A percentile compares a stretch with the other conserved stretches of the same genome.
Conservation (phyloP, 1,140 invertebrate genomes). For the Parapsyche elsis region DNA sequence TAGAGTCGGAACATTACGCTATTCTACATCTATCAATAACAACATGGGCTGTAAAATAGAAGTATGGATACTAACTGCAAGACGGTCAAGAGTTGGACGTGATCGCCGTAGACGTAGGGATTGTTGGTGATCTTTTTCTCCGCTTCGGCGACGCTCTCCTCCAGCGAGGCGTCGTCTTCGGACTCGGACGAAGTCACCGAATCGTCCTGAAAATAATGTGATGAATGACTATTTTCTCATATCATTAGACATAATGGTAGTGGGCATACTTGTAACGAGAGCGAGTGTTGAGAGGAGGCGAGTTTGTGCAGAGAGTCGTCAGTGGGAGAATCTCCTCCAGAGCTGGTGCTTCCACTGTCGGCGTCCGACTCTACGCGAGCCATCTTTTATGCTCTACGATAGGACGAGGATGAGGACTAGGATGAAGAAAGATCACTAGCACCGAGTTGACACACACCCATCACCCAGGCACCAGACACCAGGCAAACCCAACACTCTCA, state of each 20-base stretch:
- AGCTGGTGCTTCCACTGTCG: not conserved
- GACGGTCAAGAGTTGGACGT: conserved; percentile 41
- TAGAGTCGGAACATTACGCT: no score
- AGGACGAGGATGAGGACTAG: no score
- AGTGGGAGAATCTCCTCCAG: not conserved
- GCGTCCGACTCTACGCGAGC: conserved; percentile 34
- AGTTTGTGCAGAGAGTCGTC: not conserved
- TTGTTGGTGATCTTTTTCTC: conserved; percentile 51
- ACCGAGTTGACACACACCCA: no score
- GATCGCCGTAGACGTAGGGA: conserved; percentile 51
- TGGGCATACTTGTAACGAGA: no score
- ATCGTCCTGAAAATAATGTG: conserved; percentile 50
- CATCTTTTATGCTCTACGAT: not conserved
- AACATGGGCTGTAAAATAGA: no score
- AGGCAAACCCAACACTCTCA: no score
- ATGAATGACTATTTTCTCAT: no score
- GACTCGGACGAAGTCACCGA: conserved; percentile 27
- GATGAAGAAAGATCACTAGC: no score
- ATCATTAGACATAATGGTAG: no score
- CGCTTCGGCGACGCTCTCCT: conserved; percentile 28
- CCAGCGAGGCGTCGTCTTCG: conserved; percentile 44
- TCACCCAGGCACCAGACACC: no score
- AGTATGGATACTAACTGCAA: conserved; percentile 49
- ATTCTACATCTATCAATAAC: no score
- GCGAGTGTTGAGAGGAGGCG: not conserved